Base-by-base conservation (phyloP, 1,140 invertebrate genomes). In the Brachionus asplanchnoidis region DNA sequence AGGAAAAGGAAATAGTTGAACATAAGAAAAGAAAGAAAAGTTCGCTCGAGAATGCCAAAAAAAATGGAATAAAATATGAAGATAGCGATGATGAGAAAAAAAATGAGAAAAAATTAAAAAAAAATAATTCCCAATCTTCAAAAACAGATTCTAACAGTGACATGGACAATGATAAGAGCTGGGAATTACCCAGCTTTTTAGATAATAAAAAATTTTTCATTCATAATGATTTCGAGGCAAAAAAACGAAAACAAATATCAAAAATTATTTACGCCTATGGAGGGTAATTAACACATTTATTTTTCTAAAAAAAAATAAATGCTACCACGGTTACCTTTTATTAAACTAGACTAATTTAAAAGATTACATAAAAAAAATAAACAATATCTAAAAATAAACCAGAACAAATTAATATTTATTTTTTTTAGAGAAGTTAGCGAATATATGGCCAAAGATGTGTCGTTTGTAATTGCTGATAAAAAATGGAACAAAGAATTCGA, bases 101-200 rank as follows among this genome's bases (percentile, higher is more conserved):
- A 44, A 82, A 44, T 20, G 20, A 28, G 2, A 82, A 68, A 82
- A 68, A 42, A 46, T 17, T 82, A 2, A 82, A 82, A 82, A 82
- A 82, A 44, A 46, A 17, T 3, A 8, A 44, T 40, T 82, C 79
- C 3, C 8, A 32, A 9, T 65, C 79, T 65, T 82, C 79, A 14
- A 65, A 68, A 65, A 82, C 79, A 26, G 79, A 82, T 3, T 20
- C 32, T 9, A 82, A 82, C 14, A 65, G 50, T 44, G 79, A 82
- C 28, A 60, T 65, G 53, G 53, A 82, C 23, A 36, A 65, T 36
- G 28, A 68, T 12, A 65, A 68, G 36, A 46, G 32, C 14, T 82
- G 79, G 79, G 79, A 82, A 46, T 14, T 82, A 23, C 79, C 79
- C 1, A 68, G n/a, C 66, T 82, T 82, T 82, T 82, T 82, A 20